phyloP scores from a whole-genome alignment of 2,113 vertebrate species.

The Bambusicola thoracicus region DNA sequence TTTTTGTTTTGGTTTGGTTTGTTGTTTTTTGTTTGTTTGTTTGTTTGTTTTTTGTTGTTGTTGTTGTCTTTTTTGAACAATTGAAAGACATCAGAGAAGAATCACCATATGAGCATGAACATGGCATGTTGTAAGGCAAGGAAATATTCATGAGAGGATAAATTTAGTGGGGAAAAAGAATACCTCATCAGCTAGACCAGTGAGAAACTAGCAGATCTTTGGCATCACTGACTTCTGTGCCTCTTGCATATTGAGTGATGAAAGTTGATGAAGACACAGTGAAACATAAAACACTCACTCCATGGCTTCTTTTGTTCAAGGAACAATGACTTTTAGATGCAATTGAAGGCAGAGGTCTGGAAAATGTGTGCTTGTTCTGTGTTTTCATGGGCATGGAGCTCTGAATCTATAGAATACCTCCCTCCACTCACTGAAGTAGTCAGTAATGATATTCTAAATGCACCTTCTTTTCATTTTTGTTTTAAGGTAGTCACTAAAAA shows the following conservation, averaged over 20 bases:
- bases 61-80: background rate
- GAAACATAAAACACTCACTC: background rate
- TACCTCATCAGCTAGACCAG: background rate
- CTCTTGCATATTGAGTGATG: conserved; percentile 7
- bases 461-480: background rate
- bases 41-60: background rate
- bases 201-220: background rate
- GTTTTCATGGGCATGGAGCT: background rate
- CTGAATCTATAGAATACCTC: background rate
- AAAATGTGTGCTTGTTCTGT: background rate
- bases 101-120: background rate
- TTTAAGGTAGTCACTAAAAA: background rate
- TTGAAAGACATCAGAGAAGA: background rate
- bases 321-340: conserved; percentile 19
- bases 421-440: background rate
- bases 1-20: too few relatives aligned
- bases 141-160: background rate
- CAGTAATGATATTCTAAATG: background rate
- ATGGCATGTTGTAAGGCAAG: background rate
- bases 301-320: conserved; percentile 6
- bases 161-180: background rate
- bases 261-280: conserved; percentile 9
- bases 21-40: background rate
- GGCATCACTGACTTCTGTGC: background rate
- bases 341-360: conserved; percentile 6